Conservation (phyloP, 2,888 invertebrate genomes). For the Heliconius ismenius region DNA sequence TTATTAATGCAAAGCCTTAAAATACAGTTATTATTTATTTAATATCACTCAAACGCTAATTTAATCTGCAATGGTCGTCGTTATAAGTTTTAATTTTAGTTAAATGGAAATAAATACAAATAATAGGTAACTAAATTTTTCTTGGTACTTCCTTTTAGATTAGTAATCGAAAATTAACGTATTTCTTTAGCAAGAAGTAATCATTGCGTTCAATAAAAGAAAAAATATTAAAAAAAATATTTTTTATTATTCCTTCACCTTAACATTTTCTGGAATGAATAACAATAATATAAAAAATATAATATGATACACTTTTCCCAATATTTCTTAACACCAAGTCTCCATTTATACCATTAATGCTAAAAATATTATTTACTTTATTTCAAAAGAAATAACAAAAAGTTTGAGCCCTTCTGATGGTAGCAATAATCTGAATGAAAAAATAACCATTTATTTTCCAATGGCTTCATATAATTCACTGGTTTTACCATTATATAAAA, state of each 20-base stretch:
- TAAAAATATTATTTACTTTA: neutral
- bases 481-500: neutral
- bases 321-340: constrained; percentile 26
- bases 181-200: neutral
- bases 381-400: neutral
- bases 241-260: constrained; percentile 51
- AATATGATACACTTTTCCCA: constrained; percentile 26
- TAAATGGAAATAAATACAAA: no score
- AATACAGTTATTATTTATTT: no score
- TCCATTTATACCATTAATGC: neutral
- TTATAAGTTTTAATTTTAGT: no score
- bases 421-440: neutral
- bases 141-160: no score
- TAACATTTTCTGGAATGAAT: constrained; percentile 45
- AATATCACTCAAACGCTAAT: no score
- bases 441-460: neutral
- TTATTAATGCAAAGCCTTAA: no score
- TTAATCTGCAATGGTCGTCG: no score
- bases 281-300: constrained; percentile 42
- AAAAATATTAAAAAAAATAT: constrained; percentile 41
- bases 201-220: constrained; percentile 47
- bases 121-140: no score
- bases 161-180: no score
- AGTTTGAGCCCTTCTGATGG: neutral
- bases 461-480: neutral